These are phyloP conservation scores for Oncopodura yosiiana DNA, from an alignment of 1,140 invertebrate genomes.

Conservation along the genomic window DNA sequence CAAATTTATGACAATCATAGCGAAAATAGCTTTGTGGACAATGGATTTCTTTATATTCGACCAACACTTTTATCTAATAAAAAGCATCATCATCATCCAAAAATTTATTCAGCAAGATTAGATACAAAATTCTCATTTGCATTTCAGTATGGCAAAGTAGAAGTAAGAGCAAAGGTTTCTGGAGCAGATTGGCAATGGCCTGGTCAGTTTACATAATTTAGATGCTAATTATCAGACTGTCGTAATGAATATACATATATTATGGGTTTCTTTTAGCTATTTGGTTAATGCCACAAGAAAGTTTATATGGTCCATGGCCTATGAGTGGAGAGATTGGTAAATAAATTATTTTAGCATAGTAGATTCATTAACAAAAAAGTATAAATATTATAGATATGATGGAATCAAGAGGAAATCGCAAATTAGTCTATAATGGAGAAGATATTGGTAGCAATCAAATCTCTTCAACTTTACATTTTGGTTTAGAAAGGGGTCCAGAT, in stretches of 20 bases:
- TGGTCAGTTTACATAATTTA: too few species aligned
- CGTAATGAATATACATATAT: neutral
- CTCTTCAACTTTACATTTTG: slow-evolving; percentile 31
- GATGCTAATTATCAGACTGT: neutral
- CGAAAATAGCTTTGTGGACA: slow-evolving; percentile 47
- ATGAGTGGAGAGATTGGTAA: slow-evolving; percentile 39
- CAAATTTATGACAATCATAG: slow-evolving; percentile 54
- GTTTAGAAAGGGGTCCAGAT: slow-evolving; percentile 22
- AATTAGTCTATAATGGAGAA: slow-evolving; percentile 40
- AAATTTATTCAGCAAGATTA: slow-evolving; percentile 50
- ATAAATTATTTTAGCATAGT: too few species aligned
- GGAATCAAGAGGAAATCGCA: too few species aligned
- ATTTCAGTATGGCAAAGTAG: slow-evolving; percentile 61
- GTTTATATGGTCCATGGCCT: slow-evolving; percentile 48
- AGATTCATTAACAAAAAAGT: too few species aligned
- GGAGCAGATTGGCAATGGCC: slow-evolving; percentile 69
- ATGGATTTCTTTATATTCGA: slow-evolving; percentile 51
- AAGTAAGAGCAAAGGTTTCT: slow-evolving; percentile 64
- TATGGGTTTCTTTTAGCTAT: slow-evolving; percentile 43
- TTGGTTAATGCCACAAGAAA: slow-evolving; percentile 50
- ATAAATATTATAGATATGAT: too few species aligned
- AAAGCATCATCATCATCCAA: neutral
- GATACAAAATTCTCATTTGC: slow-evolving; percentile 55
- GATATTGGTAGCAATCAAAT: slow-evolving; percentile 34
- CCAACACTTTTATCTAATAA: slow-evolving; percentile 49